These are phyloP conservation scores for Andricus quercusramuli DNA, from an alignment of 2,888 invertebrate species.

Conservation along the genomic window DNA sequence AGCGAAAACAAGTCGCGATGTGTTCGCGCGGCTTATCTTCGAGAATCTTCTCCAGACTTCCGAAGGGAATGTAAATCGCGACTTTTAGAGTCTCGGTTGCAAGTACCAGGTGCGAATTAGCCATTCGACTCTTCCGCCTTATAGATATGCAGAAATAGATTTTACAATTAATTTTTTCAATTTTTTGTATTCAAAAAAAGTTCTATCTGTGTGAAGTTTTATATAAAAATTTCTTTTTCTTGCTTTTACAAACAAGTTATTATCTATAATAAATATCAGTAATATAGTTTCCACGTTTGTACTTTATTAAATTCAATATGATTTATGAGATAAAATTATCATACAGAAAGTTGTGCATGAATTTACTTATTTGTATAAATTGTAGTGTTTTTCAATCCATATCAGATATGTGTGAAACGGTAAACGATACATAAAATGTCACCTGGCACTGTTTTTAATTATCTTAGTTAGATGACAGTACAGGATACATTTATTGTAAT, in stretches of 20 bases:
- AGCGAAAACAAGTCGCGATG: constrained; percentile 39
- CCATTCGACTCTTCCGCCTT: neutral
- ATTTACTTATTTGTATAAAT: neutral
- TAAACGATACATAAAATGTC: constrained; percentile 14
- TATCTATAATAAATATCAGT: neutral
- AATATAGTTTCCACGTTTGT: neutral
- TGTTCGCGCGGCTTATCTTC: constrained; percentile 31
- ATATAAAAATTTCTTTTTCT: no score
- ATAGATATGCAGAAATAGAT: neutral
- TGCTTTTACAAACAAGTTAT: no score
- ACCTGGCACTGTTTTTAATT: neutral
- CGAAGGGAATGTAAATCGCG: constrained; percentile 28
- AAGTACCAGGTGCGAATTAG: constrained; percentile 18
- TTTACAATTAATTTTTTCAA: neutral
- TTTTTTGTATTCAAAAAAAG: neutral
- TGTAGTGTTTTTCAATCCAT: no score
- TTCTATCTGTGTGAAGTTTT: no score
- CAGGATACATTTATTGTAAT: constrained; percentile 12
- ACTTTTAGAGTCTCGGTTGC: neutral
- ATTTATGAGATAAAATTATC: constrained; percentile 15
- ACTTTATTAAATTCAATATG: neutral
- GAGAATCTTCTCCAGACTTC: constrained; percentile 16
- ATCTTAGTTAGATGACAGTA: constrained; percentile 20
- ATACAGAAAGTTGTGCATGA: neutral
- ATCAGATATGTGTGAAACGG: neutral